These are phyloP conservation scores for Junonia oenone DNA, from an alignment of 2,888 invertebrate species.

Conservation along the genomic window DNA sequence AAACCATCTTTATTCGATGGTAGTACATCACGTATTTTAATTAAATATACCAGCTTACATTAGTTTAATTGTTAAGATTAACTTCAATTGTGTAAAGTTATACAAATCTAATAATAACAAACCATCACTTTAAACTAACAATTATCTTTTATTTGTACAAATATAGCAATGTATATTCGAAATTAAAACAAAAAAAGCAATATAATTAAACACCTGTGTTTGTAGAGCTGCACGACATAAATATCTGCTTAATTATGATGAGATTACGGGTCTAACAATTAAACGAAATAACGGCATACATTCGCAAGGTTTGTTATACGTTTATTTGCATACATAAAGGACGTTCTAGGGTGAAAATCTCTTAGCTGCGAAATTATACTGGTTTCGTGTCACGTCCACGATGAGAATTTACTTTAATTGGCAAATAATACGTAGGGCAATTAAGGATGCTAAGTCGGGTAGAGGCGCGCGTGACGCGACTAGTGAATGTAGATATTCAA, in stretches of 20 bases:
- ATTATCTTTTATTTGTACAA: background rate
- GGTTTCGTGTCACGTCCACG: constrained; percentile 74
- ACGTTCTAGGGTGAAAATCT: constrained; percentile 48
- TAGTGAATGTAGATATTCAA: constrained; percentile 67
- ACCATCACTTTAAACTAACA: too few relatives aligned
- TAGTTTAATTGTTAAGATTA: background rate
- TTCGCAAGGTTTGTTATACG: constrained; percentile 33
- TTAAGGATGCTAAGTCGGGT: constrained; percentile 78
- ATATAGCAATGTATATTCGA: background rate
- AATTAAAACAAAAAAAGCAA: background rate
- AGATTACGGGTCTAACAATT: constrained; percentile 23
- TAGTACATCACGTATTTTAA: background rate
- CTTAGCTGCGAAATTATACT: constrained; percentile 55
- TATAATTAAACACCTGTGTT: background rate
- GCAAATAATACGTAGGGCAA: constrained; percentile 80
- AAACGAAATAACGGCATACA: constrained; percentile 20
- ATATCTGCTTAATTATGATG: constrained; percentile 16
- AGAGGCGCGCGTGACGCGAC: constrained; percentile 74
- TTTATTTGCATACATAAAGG: constrained; percentile 52
- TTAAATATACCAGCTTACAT: background rate
- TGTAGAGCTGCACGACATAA: background rate
- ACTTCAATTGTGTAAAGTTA: background rate
- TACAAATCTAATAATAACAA: background rate
- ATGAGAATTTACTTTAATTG: constrained; percentile 80
- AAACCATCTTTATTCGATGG: background rate